A percentile compares a stretch with the other conserved stretches of the same genome.
Conservation (phyloP, 2,888 invertebrate species). For the Spicauda simplicius region DNA sequence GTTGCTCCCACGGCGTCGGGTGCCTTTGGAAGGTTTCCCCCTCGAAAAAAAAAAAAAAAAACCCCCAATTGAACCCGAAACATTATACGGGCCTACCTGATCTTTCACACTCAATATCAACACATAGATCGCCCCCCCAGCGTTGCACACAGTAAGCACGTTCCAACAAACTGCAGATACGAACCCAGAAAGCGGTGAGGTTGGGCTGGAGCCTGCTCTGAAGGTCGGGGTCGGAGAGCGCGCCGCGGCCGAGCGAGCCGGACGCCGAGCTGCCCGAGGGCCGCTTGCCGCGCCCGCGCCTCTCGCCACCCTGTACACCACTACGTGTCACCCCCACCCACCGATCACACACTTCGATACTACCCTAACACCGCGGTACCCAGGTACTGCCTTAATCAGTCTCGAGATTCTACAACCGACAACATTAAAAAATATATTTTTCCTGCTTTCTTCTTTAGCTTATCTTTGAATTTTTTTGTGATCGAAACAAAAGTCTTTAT, state of each 20-base stretch:
- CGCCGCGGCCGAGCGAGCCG: constrained; percentile 68
- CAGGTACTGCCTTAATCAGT: no score
- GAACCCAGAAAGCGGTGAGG: constrained; percentile 75
- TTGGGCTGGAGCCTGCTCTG: constrained; percentile 70
- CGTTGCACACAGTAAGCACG: constrained; percentile 22
- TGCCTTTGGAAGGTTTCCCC: no score
- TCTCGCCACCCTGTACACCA: constrained; percentile 61
- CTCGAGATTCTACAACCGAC: no score
- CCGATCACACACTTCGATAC: constrained; percentile 48
- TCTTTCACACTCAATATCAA: neutral
- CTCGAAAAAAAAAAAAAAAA: no score
- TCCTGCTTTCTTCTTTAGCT: no score
- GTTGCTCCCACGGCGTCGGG: no score
- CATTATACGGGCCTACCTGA: no score
- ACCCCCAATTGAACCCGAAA: no score
- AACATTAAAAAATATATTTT: no score
- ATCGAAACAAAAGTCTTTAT: no score
- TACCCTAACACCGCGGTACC: constrained; percentile 27
- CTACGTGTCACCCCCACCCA: constrained; percentile 54
- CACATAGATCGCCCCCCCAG: neutral
- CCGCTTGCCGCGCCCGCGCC: constrained; percentile 61
- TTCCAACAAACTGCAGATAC: constrained; percentile 49
- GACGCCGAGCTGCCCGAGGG: constrained; percentile 55
- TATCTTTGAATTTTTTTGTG: no score
- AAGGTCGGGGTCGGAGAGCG: constrained; percentile 76